A percentile compares a stretch with the other conserved stretches of the same genome.
Conservation (phyloP, 2,113 vertebrate species). For the Elephas maximus region DNA sequence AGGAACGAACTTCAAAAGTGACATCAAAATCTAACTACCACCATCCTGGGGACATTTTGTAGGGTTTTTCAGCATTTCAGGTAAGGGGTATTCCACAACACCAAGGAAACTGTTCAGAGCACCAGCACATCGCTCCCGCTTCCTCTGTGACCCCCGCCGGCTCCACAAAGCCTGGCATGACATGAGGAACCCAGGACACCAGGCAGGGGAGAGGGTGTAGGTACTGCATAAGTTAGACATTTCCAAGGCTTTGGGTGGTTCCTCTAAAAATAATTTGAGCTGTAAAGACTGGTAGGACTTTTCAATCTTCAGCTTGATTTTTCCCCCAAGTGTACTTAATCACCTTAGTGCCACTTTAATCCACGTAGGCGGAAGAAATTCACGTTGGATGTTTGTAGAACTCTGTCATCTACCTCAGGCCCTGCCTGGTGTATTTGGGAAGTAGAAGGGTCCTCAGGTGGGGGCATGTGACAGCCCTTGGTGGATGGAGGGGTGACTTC, state of each 20-base stretch:
- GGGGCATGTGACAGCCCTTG: slow-evolving; percentile 1
- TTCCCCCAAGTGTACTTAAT: slow-evolving; percentile 84
- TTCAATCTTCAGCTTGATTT: slow-evolving; percentile 49
- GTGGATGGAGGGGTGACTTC: not conserved
- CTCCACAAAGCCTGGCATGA: not conserved
- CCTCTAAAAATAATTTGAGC: slow-evolving; percentile 53
- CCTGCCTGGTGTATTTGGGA: not conserved
- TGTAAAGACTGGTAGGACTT: slow-evolving; percentile 51
- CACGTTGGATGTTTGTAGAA: not conserved
- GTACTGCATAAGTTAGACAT: not conserved
- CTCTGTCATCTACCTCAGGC: not conserved
- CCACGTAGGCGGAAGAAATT: slow-evolving; percentile 59
- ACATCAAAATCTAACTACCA: not conserved
- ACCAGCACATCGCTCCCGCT: not conserved
- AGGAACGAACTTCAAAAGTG: not conserved
- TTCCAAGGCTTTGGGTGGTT: not conserved
- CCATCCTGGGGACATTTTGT: not conserved
- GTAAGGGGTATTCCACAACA: not conserved
- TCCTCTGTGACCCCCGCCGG: not conserved
- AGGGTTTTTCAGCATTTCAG: not conserved
- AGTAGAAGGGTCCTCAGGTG: not conserved
- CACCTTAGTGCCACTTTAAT: slow-evolving; percentile 80
- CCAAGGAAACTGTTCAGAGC: not conserved
- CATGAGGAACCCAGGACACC: not conserved
- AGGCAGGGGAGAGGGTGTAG: not conserved